Evolutionary conservation across 2,113 vertebrate species (phyloP).

Genomic region (Tachuris rubrigastra): DNA sequence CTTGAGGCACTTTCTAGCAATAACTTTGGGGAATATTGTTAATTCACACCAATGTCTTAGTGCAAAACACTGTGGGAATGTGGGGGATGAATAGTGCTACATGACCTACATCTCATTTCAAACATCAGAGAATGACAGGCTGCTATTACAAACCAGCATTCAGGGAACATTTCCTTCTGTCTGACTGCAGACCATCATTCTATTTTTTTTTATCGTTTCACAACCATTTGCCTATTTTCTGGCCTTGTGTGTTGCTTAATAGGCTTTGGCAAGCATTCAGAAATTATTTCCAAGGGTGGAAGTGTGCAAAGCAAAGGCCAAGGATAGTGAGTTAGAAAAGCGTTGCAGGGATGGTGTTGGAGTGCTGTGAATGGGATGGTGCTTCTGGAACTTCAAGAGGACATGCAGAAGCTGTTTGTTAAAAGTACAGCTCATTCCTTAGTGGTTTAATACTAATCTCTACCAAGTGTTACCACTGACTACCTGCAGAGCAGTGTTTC

Average conservation of each 20-base stretch:
- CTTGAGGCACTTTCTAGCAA: not conserved
- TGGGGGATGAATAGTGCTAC: not conserved
- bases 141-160: not conserved
- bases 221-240: not conserved
- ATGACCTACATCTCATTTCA: not conserved
- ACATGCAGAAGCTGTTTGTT: slow-evolving; percentile 33
- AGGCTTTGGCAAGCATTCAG: not conserved
- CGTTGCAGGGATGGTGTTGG: not conserved
- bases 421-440: slow-evolving; percentile 1
- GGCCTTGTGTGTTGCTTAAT: not conserved
- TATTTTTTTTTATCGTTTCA: not conserved
- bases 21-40: not conserved
- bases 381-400: not conserved
- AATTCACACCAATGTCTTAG: not conserved
- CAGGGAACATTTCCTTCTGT: not conserved
- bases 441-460: slow-evolving; percentile 12
- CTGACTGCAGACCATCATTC: not conserved
- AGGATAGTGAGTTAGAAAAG: slow-evolving; percentile 7
- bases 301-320: slow-evolving; percentile 14
- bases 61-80: not conserved
- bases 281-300: not conserved
- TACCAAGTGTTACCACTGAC: slow-evolving; percentile 49
- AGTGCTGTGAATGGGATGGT: not conserved
- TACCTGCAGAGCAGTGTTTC: slow-evolving; percentile 54
- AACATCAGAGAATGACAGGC: not conserved